Evolutionary conservation across 2,888 invertebrate genomes (phyloP).

Genomic region (Brachyopa scutellaris): DNA sequence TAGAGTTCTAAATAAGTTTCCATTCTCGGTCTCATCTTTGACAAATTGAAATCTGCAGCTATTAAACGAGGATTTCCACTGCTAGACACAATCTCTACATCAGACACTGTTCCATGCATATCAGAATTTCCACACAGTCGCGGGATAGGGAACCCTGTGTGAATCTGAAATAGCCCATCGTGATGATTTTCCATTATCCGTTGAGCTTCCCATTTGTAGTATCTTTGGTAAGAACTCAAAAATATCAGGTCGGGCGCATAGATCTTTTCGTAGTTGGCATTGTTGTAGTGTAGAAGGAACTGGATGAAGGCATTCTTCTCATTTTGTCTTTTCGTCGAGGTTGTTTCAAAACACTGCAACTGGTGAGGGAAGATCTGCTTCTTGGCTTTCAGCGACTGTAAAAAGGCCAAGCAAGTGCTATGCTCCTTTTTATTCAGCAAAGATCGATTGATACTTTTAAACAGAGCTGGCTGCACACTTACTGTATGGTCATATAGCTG

Average conservation of each 20-base stretch:
- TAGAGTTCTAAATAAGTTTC: conserved; percentile 66
- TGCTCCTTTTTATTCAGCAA: conserved; percentile 74
- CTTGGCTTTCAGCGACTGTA: conserved; percentile 73
- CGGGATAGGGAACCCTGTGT: conserved; percentile 77
- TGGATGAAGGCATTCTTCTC: conserved; percentile 75
- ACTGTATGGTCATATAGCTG: conserved; percentile 73
- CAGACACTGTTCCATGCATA: conserved; percentile 70
- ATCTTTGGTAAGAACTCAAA: conserved; percentile 74
- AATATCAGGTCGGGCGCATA: conserved; percentile 74
- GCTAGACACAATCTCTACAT: conserved; percentile 72
- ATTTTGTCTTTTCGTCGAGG: conserved; percentile 52
- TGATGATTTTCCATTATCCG: conserved; percentile 55
- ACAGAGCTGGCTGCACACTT: conserved; percentile 51
- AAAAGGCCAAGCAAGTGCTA: conserved; percentile 74
- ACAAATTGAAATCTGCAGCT: conserved; percentile 45
- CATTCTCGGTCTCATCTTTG: conserved; percentile 72
- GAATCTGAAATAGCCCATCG: conserved; percentile 74
- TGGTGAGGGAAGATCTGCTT: conserved; percentile 30
- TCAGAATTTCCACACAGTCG: conserved; percentile 70
- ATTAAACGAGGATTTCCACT: conserved; percentile 61
- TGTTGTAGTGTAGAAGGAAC: conserved; percentile 74
- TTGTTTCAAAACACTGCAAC: conserved; percentile 67
- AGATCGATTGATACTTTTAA: conserved; percentile 74
- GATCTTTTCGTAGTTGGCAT: conserved; percentile 73
- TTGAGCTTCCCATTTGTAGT: conserved; percentile 70